Evolutionary conservation across 2,113 vertebrate genomes (phyloP).

Genomic region (Strix aluco): DNA sequence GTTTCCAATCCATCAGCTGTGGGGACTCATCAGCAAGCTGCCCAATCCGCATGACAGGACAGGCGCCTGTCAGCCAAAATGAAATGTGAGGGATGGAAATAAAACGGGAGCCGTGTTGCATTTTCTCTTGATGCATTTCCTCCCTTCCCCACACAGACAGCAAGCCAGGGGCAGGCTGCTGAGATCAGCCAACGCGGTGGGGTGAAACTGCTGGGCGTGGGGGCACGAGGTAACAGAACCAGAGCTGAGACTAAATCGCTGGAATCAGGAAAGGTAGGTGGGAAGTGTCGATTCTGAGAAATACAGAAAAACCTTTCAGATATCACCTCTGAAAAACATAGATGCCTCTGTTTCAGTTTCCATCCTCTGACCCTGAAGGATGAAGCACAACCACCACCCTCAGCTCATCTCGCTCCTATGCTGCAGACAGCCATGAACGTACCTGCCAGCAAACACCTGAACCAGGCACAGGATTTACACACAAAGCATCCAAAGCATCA

Average conservation of each 20-base stretch:
- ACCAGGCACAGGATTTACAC: neutral
- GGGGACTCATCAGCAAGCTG: neutral
- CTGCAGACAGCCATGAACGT: accelerated
- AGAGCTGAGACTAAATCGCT: neutral
- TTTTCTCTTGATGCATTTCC: neutral
- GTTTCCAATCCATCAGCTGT: neutral
- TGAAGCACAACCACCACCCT: neutral
- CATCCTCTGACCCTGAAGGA: neutral
- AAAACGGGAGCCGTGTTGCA: neutral
- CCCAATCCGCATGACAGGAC: neutral
- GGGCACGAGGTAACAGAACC: neutral
- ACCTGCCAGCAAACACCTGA: no score
- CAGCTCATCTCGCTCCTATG: neutral
- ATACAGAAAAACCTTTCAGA: neutral
- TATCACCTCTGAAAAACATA: neutral
- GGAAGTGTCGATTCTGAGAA: neutral
- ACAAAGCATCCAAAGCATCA: neutral
- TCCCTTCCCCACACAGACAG: neutral
- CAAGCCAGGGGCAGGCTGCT: neutral
- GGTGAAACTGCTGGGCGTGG: accelerated
- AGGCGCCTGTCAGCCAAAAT: neutral
- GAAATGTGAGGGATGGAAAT: neutral
- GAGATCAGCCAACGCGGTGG: neutral
- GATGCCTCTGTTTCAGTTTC: neutral
- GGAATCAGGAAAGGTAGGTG: no score